phyloP scores from a whole-genome alignment of 2,797 vertebrate genomes.

The Salmo trutta region DNA sequence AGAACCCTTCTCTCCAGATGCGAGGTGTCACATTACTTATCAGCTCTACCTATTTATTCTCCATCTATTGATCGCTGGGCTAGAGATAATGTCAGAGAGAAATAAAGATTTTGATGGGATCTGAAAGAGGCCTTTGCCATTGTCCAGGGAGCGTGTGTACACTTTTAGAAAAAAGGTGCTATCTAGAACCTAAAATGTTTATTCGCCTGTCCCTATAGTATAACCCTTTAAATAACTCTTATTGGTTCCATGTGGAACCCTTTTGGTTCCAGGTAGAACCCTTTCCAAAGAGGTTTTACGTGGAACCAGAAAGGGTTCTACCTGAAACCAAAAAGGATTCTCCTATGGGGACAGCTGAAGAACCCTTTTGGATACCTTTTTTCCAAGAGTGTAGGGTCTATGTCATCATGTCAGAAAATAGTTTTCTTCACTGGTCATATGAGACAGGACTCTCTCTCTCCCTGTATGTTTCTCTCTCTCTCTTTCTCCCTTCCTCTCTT shows the following conservation, averaged over 20 bases:
- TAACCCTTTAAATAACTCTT: too few species aligned
- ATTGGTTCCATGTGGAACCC: too few species aligned
- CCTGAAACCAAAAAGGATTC: too few species aligned
- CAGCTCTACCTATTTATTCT: constrained; percentile 29
- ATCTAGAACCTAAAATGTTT: too few species aligned
- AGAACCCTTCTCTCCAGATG: constrained; percentile 1
- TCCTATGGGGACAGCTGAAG: too few species aligned
- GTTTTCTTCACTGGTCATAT: neutral
- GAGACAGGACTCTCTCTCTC: constrained; percentile 16
- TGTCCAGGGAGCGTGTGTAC: neutral
- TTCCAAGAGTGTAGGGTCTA: neutral
- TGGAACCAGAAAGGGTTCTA: too few species aligned
- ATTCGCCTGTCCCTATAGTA: too few species aligned
- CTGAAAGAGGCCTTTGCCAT: constrained; percentile 10
- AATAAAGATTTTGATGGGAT: constrained; percentile 36
- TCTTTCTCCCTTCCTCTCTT: constrained; percentile 4
- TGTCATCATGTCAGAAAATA: neutral
- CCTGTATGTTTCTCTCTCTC: constrained; percentile 9
- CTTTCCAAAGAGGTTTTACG: too few species aligned
- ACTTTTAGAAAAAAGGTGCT: too few species aligned
- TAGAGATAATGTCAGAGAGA: constrained; percentile 39
- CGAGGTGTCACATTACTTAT: constrained; percentile 51
- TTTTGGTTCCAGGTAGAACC: too few species aligned
- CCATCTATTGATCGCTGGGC: constrained; percentile 44
- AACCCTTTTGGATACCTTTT: too few species aligned